A percentile compares a stretch with the other conserved stretches of the same genome.
Evolutionary conservation across 2,888 invertebrate genomes (phyloP).

Genomic region (Caenorhabditis doughertyi): DNA sequence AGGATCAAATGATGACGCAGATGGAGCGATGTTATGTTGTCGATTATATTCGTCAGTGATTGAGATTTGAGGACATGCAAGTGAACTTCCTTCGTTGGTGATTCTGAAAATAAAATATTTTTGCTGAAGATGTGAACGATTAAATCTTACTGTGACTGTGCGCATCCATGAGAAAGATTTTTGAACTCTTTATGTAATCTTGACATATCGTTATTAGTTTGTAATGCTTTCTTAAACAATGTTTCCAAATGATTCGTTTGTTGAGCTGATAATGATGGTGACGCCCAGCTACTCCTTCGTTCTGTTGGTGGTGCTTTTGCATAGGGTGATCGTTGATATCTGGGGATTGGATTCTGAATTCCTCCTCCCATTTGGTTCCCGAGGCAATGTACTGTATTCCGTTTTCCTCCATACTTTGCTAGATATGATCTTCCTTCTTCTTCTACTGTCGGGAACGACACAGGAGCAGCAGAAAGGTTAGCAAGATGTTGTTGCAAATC

Average conservation of each 20-base stretch:
- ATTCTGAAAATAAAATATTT: constrained; percentile 48
- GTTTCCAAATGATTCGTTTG: constrained; percentile 79
- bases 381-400: constrained; percentile 78
- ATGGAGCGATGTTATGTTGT: constrained; percentile 67
- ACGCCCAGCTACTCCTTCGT: constrained; percentile 81
- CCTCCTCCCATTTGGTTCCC: constrained; percentile 60
- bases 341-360: constrained; percentile 65
- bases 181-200: constrained; percentile 80
- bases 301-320: constrained; percentile 69
- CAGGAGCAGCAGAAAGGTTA: constrained; percentile 46
- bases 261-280: constrained; percentile 74
- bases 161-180: constrained; percentile 67
- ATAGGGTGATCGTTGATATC: constrained; percentile 75
- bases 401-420: constrained; percentile 76
- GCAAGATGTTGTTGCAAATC: constrained; percentile 63
- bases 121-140: not conserved
- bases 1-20: constrained; percentile 75
- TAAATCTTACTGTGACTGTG: constrained; percentile 62
- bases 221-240: constrained; percentile 76
- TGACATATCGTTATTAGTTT: constrained; percentile 65
- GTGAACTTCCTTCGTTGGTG: constrained; percentile 58
- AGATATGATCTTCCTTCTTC: constrained; percentile 77
- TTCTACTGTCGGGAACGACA: constrained; percentile 64
- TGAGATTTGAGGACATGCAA: constrained; percentile 76
- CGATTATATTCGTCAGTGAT: constrained; percentile 82